Base-by-base conservation (phyloP, 1,140 invertebrate species). In the Cylas formicarius region DNA sequence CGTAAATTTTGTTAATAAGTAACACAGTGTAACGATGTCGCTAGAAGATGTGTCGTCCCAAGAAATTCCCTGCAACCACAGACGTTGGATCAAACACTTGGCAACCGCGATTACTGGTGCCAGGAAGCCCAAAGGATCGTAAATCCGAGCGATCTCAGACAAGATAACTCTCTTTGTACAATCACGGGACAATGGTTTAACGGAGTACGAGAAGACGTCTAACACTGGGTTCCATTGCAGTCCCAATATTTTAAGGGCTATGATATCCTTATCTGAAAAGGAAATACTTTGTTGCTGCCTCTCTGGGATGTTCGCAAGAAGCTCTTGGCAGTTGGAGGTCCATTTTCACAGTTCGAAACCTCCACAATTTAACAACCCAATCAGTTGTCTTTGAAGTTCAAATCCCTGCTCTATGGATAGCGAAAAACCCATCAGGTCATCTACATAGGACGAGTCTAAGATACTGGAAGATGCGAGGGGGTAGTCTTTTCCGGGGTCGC, bases 281-380 rank as follows among this genome's bases (percentile, higher is more conserved):
- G 23, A 13, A 7, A 9, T 13, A 20, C 8, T 17, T 20, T 36
- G 34, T 4, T 21, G n/a, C n/a, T n/a, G n/a, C n/a, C n/a, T n/a
- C n/a, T 13, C 18, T 19, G 17, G 11, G 32, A 41, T 34, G 22
- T 35, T 23, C 36, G 21, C 21, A 2, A 52, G 19, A 10, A 44
- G 5, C 1, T 20, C 7, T 8, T 27, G 29, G 5, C 35, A n/a
- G 26, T 61, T 66, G 1, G 37, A 46, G 13, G 49, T 42, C 52
- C 57, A 60, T 50, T 61, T 56, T 9, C 46, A 16, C 6, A 58
- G 39, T n/a, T 42, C 10, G 44, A 62, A 54, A 19, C 57, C 46
- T 17, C 21, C 29, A 4, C 11, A 5, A 3, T 14, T 24, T 11
- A 44, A 26, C 14, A 5, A 8, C 10, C 14, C 19, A 24, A 14